These are phyloP conservation scores for Oopsacas minuta DNA, from an alignment of 37 sponge, comb jelly and placozoan species.

Conservation along the genomic window DNA sequence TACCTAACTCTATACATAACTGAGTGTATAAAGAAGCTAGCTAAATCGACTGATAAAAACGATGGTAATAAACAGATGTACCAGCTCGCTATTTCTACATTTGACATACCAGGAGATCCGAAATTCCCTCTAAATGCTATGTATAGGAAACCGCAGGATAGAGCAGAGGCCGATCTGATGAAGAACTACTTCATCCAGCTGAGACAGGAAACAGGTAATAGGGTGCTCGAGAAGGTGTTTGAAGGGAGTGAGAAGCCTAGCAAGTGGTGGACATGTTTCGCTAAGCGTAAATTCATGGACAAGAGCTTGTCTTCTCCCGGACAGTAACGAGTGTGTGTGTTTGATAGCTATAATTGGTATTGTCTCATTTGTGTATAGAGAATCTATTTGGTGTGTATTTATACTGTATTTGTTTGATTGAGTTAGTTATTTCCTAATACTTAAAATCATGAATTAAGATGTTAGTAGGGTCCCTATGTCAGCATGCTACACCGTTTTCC, in stretches of 20 bases:
- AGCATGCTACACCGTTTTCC: no score
- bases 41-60: constrained; percentile 53
- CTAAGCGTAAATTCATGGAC: constrained; percentile 97
- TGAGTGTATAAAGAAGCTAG: constrained; percentile 94
- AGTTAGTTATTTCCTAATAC: no score
- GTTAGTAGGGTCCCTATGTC: no score
- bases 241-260: constrained; percentile 46
- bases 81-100: constrained; percentile 65
- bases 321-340: constrained; percentile 22
- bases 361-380: background rate
- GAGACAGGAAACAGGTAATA: constrained; percentile 79
- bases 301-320: constrained; percentile 92
- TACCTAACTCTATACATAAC: constrained; percentile 89
- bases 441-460: no score
- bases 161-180: constrained; percentile 67
- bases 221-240: constrained; percentile 88
- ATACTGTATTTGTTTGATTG: no score
- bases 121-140: constrained; percentile 90
- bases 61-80: constrained; percentile 77
- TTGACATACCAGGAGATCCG: constrained; percentile 87
- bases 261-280: constrained; percentile 98
- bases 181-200: constrained; percentile 79
- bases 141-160: constrained; percentile 58
- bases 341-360: background rate
- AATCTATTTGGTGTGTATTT: no score